These are phyloP conservation scores for Diaprepes abbreviatus DNA, from an alignment of 2,888 invertebrate species.

Conservation along the genomic window DNA sequence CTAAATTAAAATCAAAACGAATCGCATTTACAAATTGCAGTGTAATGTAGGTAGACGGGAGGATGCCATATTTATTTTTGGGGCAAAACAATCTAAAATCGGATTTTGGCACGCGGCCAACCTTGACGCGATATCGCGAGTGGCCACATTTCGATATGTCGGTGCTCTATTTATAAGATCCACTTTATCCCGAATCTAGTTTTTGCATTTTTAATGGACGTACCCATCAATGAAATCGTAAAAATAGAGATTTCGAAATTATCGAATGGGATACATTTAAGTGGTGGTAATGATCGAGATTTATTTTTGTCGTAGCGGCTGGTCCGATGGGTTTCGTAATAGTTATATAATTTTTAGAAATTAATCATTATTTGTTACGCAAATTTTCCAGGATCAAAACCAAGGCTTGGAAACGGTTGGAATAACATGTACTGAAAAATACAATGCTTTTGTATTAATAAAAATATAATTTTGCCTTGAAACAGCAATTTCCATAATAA, in stretches of 20 bases:
- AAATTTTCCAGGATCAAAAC: too few species aligned
- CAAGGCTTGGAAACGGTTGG: too few species aligned
- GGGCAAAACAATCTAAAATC: conserved; percentile 36
- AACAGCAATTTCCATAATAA: too few species aligned
- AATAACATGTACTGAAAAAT: too few species aligned
- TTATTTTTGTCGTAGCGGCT: not conserved
- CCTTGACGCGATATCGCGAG: conserved; percentile 16
- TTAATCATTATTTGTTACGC: too few species aligned
- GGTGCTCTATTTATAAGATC: conserved; percentile 33
- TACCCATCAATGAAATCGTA: conserved; percentile 17
- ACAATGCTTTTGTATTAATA: too few species aligned
- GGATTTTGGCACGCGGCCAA: conserved; percentile 35
- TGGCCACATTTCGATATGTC: conserved; percentile 31
- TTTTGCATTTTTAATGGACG: conserved; percentile 22
- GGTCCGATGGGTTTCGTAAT: not conserved
- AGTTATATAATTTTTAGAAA: too few species aligned
- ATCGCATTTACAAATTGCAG: conserved; percentile 17
- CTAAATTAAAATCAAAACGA: not conserved
- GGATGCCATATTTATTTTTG: conserved; percentile 38
- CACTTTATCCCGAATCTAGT: conserved; percentile 5
- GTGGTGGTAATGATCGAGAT: not conserved
- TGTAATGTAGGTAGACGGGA: conserved; percentile 29
- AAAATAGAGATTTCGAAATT: conserved; percentile 2
- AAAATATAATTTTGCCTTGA: too few species aligned
- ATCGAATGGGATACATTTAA: not conserved